A percentile compares a stretch with the other conserved stretches of the same genome.
phyloP scores from a whole-genome alignment of 2,888 invertebrate species.

The Rhingia campestris region DNA sequence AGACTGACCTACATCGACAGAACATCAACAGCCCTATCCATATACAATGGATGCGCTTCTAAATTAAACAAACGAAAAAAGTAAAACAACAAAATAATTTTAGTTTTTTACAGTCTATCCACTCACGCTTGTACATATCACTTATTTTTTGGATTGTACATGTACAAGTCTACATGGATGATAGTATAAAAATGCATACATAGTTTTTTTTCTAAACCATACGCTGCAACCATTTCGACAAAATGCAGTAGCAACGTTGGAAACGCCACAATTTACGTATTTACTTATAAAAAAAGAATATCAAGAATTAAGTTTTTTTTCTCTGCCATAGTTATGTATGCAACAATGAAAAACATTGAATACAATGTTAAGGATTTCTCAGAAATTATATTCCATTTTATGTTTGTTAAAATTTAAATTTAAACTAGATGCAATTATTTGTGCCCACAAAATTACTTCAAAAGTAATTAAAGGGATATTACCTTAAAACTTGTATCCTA shows the following conservation, averaged over 20 bases:
- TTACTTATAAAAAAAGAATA: slow-evolving; percentile 66
- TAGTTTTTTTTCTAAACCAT: slow-evolving; percentile 36
- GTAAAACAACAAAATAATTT: slow-evolving; percentile 21
- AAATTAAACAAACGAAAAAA: slow-evolving; percentile 80
- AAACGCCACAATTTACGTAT: slow-evolving; percentile 70
- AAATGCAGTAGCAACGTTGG: slow-evolving; percentile 49
- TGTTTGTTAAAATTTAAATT: slow-evolving; percentile 53
- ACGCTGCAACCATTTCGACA: slow-evolving; percentile 36
- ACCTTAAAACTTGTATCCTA: slow-evolving; percentile 61
- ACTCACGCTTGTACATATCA: slow-evolving; percentile 47
- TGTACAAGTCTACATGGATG: slow-evolving; percentile 42
- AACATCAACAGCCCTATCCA: slow-evolving; percentile 84
- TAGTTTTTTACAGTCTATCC: slow-evolving; percentile 55
- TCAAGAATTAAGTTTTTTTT: slow-evolving; percentile 56
- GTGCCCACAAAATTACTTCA: slow-evolving; percentile 52
- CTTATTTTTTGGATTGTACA: slow-evolving; percentile 22
- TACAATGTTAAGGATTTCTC: slow-evolving; percentile 59
- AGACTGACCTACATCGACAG: slow-evolving; percentile 86
- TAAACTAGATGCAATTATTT: slow-evolving; percentile 50
- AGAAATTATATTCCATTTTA: slow-evolving; percentile 67
- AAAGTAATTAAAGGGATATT: slow-evolving; percentile 61
- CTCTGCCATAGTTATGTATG: slow-evolving; percentile 67
- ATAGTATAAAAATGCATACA: slow-evolving; percentile 50
- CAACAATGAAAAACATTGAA: slow-evolving; percentile 29
- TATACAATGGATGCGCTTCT: slow-evolving; percentile 88